Evolutionary conservation across 2,113 vertebrate species (phyloP).

Genomic region (Bungarus multicinctus): DNA sequence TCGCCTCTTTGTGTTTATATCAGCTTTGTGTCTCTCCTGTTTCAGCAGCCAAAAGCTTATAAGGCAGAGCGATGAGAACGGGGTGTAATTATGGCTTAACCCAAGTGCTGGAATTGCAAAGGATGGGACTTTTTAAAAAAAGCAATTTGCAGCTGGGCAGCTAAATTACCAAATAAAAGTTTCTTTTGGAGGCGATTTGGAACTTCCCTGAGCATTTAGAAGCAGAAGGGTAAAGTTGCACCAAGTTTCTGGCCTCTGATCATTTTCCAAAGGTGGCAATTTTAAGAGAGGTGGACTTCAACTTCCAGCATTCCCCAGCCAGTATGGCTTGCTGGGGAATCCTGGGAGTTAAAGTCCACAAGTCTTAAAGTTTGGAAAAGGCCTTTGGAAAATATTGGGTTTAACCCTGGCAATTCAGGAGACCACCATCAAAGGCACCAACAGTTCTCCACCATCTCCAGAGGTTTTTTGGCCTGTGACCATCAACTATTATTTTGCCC

Average conservation of each 20-base stretch:
- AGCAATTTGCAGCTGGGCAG: background rate
- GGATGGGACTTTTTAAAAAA: background rate
- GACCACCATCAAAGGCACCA: background rate
- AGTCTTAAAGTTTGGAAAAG: background rate
- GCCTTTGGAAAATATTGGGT: no score
- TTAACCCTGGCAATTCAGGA: background rate
- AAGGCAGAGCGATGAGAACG: background rate
- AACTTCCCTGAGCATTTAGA: background rate
- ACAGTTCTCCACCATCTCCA: background rate
- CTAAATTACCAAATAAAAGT: background rate
- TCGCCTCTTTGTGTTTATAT: background rate
- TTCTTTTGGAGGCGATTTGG: background rate
- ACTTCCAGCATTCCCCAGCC: background rate
- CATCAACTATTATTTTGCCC: background rate
- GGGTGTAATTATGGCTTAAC: background rate
- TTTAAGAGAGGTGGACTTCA: background rate
- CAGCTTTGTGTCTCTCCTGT: background rate
- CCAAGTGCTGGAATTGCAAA: background rate
- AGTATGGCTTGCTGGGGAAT: background rate
- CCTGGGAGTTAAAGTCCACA: background rate
- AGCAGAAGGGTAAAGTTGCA: background rate
- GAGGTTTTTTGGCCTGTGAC: background rate
- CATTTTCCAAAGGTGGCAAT: background rate
- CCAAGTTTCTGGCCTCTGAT: background rate
- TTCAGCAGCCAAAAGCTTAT: background rate